phyloP scores from a whole-genome alignment of 1,140 invertebrate species.

The Zaprionus nigranus region DNA sequence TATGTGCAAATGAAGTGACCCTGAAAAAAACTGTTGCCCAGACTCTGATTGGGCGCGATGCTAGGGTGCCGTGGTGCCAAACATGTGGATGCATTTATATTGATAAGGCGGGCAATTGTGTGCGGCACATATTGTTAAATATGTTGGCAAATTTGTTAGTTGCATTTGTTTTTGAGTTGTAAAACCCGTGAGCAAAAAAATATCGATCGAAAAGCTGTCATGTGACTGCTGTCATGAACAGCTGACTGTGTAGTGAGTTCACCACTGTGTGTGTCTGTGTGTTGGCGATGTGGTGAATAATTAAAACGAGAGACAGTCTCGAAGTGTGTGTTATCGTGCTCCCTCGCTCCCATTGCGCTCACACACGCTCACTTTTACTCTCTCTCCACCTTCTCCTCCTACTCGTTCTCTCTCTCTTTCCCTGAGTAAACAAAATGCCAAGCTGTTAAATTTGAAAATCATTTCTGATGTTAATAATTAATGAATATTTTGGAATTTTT shows the following conservation, averaged over 20 bases:
- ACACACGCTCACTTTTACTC: neutral
- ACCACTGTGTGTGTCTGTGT: slow-evolving; percentile 44
- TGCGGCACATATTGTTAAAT: slow-evolving; percentile 42
- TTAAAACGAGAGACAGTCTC: neutral
- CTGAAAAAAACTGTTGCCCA: slow-evolving; percentile 56
- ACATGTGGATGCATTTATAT: slow-evolving; percentile 12
- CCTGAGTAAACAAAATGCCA: slow-evolving; percentile 69
- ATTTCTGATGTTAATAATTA: slow-evolving; percentile 42
- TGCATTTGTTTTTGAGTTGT: slow-evolving; percentile 52
- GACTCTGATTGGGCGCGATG: neutral
- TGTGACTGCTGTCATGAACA: slow-evolving; percentile 81
- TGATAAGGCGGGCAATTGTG: slow-evolving; percentile 5
- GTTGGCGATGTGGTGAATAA: slow-evolving; percentile 27
- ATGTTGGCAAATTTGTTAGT: slow-evolving; percentile 47
- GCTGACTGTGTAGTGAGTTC: slow-evolving; percentile 66
- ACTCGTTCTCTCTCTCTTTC: slow-evolving; percentile 12
- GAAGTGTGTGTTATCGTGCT: slow-evolving; percentile 8
- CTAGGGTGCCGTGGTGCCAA: neutral
- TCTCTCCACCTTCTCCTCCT: neutral
- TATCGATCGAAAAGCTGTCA: slow-evolving; percentile 80
- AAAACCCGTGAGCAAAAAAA: slow-evolving; percentile 76
- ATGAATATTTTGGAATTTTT: slow-evolving; percentile 21
- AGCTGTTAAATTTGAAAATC: slow-evolving; percentile 46
- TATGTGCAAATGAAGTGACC: slow-evolving; percentile 61
- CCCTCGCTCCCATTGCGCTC: slow-evolving; percentile 13